Evolutionary conservation across 2,888 invertebrate genomes (phyloP).

Genomic region (Andrena hattorfiana): DNA sequence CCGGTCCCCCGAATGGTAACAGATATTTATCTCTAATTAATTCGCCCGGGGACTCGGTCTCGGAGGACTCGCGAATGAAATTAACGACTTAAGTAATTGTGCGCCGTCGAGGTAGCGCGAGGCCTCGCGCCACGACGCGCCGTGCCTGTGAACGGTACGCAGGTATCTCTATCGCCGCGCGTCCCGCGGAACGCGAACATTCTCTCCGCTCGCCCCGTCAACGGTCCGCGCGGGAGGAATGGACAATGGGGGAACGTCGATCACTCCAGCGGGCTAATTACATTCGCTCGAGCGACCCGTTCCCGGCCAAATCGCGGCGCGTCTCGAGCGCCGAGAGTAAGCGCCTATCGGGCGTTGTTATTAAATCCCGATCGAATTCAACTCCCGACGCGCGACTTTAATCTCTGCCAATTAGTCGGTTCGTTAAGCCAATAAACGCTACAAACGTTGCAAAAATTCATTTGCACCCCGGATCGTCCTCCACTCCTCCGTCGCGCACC

Average conservation of each 20-base stretch:
- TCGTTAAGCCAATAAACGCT: slow-evolving; percentile 25
- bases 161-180: too few species aligned
- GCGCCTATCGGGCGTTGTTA: slow-evolving; percentile 13
- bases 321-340: slow-evolving; percentile 10
- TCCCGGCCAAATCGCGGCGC: slow-evolving; percentile 20
- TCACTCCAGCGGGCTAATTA: slow-evolving; percentile 59
- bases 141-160: too few species aligned
- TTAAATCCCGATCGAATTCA: slow-evolving; percentile 38
- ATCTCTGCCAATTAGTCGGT: slow-evolving; percentile 31
- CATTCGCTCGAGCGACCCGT: slow-evolving; percentile 40
- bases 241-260: slow-evolving; percentile 52
- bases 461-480: background rate
- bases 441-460: slow-evolving; percentile 24
- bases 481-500: background rate
- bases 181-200: slow-evolving; percentile 39
- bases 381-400: slow-evolving; percentile 12
- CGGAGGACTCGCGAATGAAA: background rate
- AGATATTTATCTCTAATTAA: slow-evolving; percentile 1
- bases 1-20: slow-evolving; percentile 1
- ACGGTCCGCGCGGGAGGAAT: slow-evolving; percentile 38
- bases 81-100: slow-evolving; percentile 14
- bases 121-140: slow-evolving; percentile 2
- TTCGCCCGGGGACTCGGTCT: background rate
- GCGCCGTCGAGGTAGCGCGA: slow-evolving; percentile 10
- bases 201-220: slow-evolving; percentile 18